Percentiles rank a stretch among this genome's conserved stretches.
Conservation (phyloP, 2,888 invertebrate genomes). For the Cenopis cana region DNA sequence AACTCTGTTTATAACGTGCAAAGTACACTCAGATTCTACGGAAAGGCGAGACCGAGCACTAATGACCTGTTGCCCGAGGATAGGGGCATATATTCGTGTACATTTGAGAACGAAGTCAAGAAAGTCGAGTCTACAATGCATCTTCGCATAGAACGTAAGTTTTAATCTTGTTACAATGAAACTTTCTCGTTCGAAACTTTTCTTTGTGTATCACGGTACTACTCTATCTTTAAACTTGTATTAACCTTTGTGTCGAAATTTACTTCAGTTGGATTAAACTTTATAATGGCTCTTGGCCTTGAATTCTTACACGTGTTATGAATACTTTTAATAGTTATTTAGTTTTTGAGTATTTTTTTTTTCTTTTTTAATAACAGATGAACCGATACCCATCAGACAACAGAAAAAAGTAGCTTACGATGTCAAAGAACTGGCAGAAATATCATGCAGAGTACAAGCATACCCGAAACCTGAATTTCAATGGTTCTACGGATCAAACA, state of each 20-base stretch:
- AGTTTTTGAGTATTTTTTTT: neutral
- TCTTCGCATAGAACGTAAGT: slow-evolving; percentile 94
- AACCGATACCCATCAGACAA: slow-evolving; percentile 93
- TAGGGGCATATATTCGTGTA: slow-evolving; percentile 94
- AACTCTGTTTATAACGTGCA: slow-evolving; percentile 93
- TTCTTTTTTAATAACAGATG: slow-evolving; percentile 84
- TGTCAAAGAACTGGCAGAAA: slow-evolving; percentile 92
- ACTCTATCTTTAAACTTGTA: neutral
- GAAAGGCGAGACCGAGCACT: slow-evolving; percentile 90
- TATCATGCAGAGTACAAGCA: slow-evolving; percentile 95
- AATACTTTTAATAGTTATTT: neutral
- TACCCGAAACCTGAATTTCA: slow-evolving; percentile 97
- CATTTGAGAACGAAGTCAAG: slow-evolving; percentile 95
- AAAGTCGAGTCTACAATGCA: slow-evolving; percentile 95
- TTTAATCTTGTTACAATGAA: slow-evolving; percentile 39
- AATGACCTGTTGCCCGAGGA: slow-evolving; percentile 93
- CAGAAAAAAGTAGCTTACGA: slow-evolving; percentile 96
- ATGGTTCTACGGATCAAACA: slow-evolving; percentile 93
- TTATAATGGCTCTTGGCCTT: slow-evolving; percentile 1
- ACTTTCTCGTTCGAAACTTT: slow-evolving; percentile 12
- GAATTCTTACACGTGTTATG: neutral
- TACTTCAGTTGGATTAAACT: neutral
- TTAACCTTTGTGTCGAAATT: neutral
- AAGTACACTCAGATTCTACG: slow-evolving; percentile 92
- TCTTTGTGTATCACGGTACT: neutral